Evolutionary conservation across 2,888 invertebrate genomes (phyloP), one percentile per base, ranked within the genome.

Genomic region (Morpho deidamia): DNA sequence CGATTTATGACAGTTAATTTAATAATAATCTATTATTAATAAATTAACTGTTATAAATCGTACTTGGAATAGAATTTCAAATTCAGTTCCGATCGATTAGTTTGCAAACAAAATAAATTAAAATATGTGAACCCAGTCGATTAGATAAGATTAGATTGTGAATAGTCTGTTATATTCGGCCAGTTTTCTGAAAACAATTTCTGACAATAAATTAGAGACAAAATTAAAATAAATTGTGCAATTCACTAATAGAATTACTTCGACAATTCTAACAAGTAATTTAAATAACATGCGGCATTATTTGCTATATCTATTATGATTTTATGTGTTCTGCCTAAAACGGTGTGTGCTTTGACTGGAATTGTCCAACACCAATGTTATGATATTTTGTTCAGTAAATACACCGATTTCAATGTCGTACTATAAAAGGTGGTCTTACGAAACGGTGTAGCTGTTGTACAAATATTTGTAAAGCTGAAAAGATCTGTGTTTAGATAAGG

Each of bases 341-440:
- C 59, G 65, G 68, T 53, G 11, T 41, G 51, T 53, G 53, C 55
- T 68, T 64, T 61, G 63, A 55, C 58, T 58, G 54, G 67, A 62
- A 61, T 68, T 61, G 68, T 70, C 69, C 62, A 66, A 60, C 51
- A 66, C 63, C 60, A 63, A 59, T 58, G 53, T 56, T 44, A 65
- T 56, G 66, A 61, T 62, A 62, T 57, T 57, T 55, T 56, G 62
- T 62, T 67, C 50, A 60, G 58, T 55, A 57, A 54, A 62, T 60
- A 59, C 40, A 60, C 59, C 63, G 59, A 56, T 70, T 68, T 74
- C 82, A 83, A 84, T 82, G 83, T 67, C 81, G 74, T 40, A 55
- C 68, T 66, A 61, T 72, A 73, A 74, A 78, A 71, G 74, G 71
- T 61, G 59, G 66, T 74, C 65, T 79, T 78, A 74, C 74, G 71